These are phyloP conservation scores for Trissolcus japonicus DNA, from an alignment of 2,888 invertebrate species.

Conservation along the genomic window DNA sequence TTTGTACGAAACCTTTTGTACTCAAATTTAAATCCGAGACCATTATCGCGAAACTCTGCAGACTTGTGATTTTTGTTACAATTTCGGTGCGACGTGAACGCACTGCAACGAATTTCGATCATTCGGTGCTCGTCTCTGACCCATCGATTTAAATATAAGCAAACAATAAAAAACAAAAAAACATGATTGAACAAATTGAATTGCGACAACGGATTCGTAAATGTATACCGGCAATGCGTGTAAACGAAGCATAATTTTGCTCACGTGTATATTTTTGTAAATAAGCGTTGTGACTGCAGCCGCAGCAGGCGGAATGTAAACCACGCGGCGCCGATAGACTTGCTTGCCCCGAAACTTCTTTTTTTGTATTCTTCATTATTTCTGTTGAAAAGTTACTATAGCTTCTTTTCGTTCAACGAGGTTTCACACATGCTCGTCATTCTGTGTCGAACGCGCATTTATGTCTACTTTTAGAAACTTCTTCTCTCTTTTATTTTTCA, in stretches of 20 bases:
- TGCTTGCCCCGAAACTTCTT: constrained; percentile 68
- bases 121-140: constrained; percentile 42
- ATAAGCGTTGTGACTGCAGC: constrained; percentile 60
- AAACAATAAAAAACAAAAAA: constrained; percentile 25
- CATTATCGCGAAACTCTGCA: constrained; percentile 7
- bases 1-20: constrained; percentile 39
- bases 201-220: constrained; percentile 15
- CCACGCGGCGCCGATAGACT: constrained; percentile 54
- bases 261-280: constrained; percentile 77
- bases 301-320: constrained; percentile 64
- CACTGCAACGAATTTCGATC: constrained; percentile 42
- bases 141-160: constrained; percentile 54
- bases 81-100: constrained; percentile 3
- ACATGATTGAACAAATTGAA: constrained; percentile 15
- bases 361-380: constrained; percentile 8
- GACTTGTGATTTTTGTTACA: constrained; percentile 18
- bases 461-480: constrained; percentile 10
- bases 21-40: constrained; percentile 20
- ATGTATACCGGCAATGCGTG: constrained; percentile 52
- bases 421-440: constrained; percentile 14
- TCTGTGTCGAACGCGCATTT: constrained; percentile 34
- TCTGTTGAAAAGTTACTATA: constrained; percentile 14
- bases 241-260: constrained; percentile 68
- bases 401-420: constrained; percentile 18
- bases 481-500: constrained; percentile 3